Conservation (phyloP, 2,113 vertebrate species). For the Nymphicus hollandicus region DNA sequence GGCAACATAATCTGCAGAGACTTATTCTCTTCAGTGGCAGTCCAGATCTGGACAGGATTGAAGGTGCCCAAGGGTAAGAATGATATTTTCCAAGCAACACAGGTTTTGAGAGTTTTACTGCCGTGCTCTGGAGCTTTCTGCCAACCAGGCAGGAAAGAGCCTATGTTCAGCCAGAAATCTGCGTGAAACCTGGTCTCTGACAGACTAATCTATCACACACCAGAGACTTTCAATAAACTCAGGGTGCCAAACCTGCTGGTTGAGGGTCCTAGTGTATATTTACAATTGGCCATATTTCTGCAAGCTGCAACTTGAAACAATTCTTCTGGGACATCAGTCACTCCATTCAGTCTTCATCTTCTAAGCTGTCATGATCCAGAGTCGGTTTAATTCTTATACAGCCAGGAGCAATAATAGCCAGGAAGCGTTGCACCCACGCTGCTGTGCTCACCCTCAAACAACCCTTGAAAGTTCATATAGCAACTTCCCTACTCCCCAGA, state of each 20-base stretch:
- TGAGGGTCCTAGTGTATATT: background rate
- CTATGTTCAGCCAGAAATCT: slow-evolving; percentile 9
- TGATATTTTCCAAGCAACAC: slow-evolving; percentile 23
- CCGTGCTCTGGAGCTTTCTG: slow-evolving; percentile 36
- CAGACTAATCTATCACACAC: slow-evolving; percentile 8
- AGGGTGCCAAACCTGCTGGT: background rate
- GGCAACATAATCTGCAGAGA: background rate
- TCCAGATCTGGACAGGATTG: background rate
- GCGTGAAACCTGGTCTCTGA: background rate
- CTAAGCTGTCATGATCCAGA: background rate
- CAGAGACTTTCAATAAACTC: background rate
- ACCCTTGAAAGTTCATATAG: background rate
- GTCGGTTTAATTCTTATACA: background rate
- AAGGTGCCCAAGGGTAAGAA: slow-evolving; percentile 27
- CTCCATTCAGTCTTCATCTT: background rate
- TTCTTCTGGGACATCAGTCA: background rate
- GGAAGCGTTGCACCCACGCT: background rate
- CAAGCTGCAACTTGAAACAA: background rate
- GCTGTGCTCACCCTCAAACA: background rate
- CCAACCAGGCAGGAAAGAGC: background rate
- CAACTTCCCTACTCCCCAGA: background rate
- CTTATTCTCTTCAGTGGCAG: background rate
- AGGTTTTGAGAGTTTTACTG: slow-evolving; percentile 24
- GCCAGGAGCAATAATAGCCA: background rate
- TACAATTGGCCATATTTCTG: slow-evolving; percentile 18